A percentile compares a stretch with the other conserved stretches of the same genome.
Conservation (phyloP, 2,113 vertebrate species). For the Halcyon malimbica region DNA sequence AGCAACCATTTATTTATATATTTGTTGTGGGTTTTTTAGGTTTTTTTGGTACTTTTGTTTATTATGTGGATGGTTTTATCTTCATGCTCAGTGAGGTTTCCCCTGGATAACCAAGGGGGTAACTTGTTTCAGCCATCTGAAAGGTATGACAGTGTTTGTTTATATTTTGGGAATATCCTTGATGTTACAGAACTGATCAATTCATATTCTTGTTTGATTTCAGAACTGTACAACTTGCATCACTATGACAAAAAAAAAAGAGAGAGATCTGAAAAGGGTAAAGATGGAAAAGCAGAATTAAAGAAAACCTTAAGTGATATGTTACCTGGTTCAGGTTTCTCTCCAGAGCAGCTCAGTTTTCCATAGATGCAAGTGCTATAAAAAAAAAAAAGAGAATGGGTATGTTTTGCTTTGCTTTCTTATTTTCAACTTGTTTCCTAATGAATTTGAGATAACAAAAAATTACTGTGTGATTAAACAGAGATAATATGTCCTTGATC, state of each 20-base stretch:
- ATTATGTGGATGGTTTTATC: not conserved
- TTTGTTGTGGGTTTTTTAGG: not conserved
- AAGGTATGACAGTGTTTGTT: not conserved
- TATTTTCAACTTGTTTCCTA: not conserved
- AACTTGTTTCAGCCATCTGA: not conserved
- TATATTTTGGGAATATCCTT: not conserved
- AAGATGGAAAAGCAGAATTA: not conserved
- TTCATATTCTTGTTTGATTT: not conserved
- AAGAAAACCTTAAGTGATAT: not conserved
- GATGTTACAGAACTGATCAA: not conserved
- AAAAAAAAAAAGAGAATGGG: not conserved
- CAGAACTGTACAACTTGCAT: not conserved
- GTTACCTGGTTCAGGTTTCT: slow-evolving; percentile 68
- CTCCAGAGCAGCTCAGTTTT: slow-evolving; percentile 75
- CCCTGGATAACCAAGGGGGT: not conserved
- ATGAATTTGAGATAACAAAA: not conserved
- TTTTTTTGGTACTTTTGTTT: not conserved
- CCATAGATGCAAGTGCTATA: slow-evolving; percentile 75
- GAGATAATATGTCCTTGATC: not conserved
- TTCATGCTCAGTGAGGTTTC: not conserved
- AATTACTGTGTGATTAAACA: not conserved
- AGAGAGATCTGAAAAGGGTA: not conserved
- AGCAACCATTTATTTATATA: not conserved
- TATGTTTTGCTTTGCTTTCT: not conserved
- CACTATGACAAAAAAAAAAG: not conserved